These are phyloP conservation scores for Scaptodrosophila lebanonensis DNA, from an alignment of 1,140 invertebrate genomes.

Conservation along the genomic window DNA sequence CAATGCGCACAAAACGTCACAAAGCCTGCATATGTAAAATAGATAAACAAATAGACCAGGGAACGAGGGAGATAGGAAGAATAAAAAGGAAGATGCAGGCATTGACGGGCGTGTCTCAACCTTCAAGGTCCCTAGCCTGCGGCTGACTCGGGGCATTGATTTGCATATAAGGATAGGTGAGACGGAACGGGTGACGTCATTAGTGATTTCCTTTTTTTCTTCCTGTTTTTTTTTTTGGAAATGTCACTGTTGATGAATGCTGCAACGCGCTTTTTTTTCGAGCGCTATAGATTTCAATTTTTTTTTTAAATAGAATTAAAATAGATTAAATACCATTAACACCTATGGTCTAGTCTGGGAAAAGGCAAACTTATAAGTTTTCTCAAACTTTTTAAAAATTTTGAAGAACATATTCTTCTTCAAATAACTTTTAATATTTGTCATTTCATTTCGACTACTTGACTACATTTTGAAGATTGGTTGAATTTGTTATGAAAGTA, in stretches of 20 bases:
- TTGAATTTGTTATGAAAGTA: too few species aligned
- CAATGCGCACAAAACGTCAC: conserved; percentile 17
- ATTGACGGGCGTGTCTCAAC: not conserved
- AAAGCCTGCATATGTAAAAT: conserved; percentile 47
- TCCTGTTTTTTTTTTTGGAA: conserved; percentile 5
- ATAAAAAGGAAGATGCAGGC: conserved; percentile 1
- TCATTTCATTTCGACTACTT: too few species aligned
- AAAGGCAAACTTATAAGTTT: too few species aligned
- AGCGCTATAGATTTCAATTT: too few species aligned
- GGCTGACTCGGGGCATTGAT: conserved; percentile 19
- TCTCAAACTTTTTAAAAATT: too few species aligned
- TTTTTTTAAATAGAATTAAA: too few species aligned
- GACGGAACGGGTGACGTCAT: not conserved
- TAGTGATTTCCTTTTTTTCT: conserved; percentile 34
- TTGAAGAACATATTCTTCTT: too few species aligned
- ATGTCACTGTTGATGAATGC: not conserved
- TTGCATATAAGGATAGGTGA: conserved; percentile 20
- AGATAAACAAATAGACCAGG: conserved; percentile 47
- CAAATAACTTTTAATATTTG: too few species aligned
- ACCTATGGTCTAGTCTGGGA: too few species aligned
- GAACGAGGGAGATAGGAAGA: not conserved
- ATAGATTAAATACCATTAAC: too few species aligned
- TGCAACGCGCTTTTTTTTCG: conserved; percentile 15
- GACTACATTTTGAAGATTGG: too few species aligned
- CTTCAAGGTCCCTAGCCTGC: conserved; percentile 20